These are phyloP conservation scores for Arothron firmamentum DNA, from an alignment of 2,113 vertebrate species.

Conservation along the genomic window DNA sequence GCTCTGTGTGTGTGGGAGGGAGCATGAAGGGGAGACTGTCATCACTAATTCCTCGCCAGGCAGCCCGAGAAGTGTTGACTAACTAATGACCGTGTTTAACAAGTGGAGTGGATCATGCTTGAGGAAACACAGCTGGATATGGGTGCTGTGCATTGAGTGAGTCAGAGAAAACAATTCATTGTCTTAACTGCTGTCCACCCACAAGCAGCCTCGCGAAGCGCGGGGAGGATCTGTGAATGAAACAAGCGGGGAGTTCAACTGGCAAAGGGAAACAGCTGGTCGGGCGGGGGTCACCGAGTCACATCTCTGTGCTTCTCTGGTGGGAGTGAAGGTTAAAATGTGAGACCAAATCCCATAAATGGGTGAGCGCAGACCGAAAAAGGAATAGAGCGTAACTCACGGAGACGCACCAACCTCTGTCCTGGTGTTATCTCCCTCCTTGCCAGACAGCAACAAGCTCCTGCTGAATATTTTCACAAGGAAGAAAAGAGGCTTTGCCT, in stretches of 20 bases:
- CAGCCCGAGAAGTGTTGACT: conserved; percentile 74
- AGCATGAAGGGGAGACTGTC: conserved; percentile 72
- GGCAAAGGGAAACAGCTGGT: conserved; percentile 86
- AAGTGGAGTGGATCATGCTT: conserved; percentile 72
- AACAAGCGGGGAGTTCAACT: conserved; percentile 53
- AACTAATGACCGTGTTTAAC: conserved; percentile 76
- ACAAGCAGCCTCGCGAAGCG: conserved; percentile 68
- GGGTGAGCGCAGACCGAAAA: conserved; percentile 12
- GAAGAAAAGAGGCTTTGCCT: not conserved
- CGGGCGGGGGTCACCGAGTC: conserved; percentile 48
- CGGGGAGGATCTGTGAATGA: conserved; percentile 66
- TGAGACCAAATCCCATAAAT: conserved; percentile 48
- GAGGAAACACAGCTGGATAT: conserved; percentile 78
- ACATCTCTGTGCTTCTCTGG: conserved; percentile 52
- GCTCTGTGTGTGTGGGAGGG: conserved; percentile 62
- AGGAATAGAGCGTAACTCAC: conserved; percentile 30
- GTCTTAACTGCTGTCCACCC: conserved; percentile 73
- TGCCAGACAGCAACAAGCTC: too few species aligned
- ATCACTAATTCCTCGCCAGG: conserved; percentile 70
- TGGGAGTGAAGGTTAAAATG: conserved; percentile 64
- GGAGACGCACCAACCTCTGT: too few species aligned
- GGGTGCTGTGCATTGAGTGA: conserved; percentile 71
- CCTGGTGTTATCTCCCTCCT: too few species aligned
- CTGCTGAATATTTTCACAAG: not conserved
- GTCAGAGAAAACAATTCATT: conserved; percentile 71